Evolutionary conservation across 2,113 vertebrate genomes (phyloP).

Genomic region (Theropithecus gelada): DNA sequence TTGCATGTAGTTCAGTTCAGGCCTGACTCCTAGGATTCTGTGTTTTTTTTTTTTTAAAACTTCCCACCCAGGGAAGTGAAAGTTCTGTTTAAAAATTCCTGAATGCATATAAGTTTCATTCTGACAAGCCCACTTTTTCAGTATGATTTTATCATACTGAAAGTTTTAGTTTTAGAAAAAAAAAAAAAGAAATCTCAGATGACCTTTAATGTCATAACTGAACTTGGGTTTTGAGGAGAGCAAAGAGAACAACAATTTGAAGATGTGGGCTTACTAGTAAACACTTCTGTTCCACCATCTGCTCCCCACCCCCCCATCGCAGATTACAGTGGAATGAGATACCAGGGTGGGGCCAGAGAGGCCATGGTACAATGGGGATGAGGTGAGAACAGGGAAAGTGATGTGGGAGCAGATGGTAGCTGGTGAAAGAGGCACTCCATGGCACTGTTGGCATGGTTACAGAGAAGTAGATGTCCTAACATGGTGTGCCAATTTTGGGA

Average conservation of each 20-base stretch:
- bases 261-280: slow-evolving; percentile 68
- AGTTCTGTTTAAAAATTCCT: neutral
- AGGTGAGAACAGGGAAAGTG: neutral
- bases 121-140: neutral
- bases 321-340: neutral
- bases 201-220: slow-evolving; percentile 57
- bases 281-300: slow-evolving; percentile 70
- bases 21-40: neutral
- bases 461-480: slow-evolving; percentile 23
- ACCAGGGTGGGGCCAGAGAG: neutral
- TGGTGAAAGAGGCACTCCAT: neutral
- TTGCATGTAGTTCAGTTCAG: neutral
- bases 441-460: slow-evolving; percentile 55
- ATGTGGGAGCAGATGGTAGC: slow-evolving; percentile 32
- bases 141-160: neutral
- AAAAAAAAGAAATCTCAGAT: neutral
- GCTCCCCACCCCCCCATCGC: neutral
- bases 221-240: slow-evolving; percentile 43
- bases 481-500: neutral
- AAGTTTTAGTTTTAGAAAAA: neutral
- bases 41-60: neutral
- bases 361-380: neutral
- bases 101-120: neutral
- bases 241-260: slow-evolving; percentile 53
- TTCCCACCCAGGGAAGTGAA: neutral